phyloP scores from a whole-genome alignment of 2,113 vertebrate genomes.

The Fregetta grallaria region DNA sequence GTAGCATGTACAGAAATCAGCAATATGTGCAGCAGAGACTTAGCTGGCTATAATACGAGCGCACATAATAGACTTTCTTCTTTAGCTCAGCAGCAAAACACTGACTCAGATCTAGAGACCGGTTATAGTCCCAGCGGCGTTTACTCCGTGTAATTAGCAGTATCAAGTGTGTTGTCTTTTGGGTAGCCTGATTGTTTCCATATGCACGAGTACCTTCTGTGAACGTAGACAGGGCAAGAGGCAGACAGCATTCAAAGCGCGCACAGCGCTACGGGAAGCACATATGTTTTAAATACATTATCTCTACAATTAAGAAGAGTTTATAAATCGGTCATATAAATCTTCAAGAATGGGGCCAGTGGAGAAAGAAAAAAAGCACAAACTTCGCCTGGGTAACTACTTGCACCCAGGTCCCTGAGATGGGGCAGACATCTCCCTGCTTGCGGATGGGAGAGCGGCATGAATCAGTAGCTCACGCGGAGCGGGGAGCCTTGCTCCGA shows the following conservation, averaged over 20 bases:
- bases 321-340: slow-evolving; percentile 61
- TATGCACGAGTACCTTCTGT: slow-evolving; percentile 55
- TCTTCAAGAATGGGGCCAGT: background rate
- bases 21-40: slow-evolving; percentile 41
- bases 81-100: slow-evolving; percentile 35
- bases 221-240: slow-evolving; percentile 9
- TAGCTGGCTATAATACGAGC: background rate
- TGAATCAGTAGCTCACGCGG: background rate
- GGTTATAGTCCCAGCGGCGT: slow-evolving; percentile 36
- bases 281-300: slow-evolving; percentile 69
- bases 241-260: slow-evolving; percentile 8
- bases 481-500: background rate
- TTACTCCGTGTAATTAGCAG: slow-evolving; percentile 57
- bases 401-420: accelerated
- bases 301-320: slow-evolving; percentile 61
- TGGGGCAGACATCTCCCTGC: background rate
- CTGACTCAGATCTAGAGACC: slow-evolving; percentile 35
- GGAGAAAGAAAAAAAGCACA: background rate
- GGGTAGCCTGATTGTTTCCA: slow-evolving; percentile 71
- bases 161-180: slow-evolving; percentile 60
- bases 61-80: slow-evolving; percentile 17
- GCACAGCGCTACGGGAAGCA: background rate
- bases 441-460: background rate
- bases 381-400: background rate
- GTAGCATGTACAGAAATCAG: slow-evolving; percentile 31